Evolutionary conservation across 2,888 invertebrate genomes (phyloP).

Genomic region (Apamea sordens): DNA sequence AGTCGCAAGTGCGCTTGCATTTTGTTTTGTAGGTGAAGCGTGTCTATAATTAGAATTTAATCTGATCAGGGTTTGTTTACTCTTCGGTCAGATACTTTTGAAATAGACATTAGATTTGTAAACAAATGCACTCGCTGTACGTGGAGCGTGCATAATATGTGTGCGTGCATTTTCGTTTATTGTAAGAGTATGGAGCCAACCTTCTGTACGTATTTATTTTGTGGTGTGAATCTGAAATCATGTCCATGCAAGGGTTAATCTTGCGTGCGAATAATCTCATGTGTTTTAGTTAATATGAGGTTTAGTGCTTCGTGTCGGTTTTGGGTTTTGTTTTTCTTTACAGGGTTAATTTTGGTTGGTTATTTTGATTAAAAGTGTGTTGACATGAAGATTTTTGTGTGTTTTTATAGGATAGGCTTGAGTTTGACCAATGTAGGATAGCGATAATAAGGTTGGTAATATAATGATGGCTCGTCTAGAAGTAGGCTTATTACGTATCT

Average conservation of each 20-base stretch:
- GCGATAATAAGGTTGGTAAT: too few relatives aligned
- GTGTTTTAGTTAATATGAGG: constrained; percentile 30
- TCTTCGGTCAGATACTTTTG: not conserved
- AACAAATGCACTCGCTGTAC: not conserved
- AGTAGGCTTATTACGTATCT: not conserved
- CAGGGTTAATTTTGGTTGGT: not conserved
- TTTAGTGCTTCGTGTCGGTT: constrained; percentile 9
- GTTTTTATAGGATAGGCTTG: not conserved
- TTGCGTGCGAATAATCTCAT: constrained; percentile 38
- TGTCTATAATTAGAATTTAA: too few relatives aligned
- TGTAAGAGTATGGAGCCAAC: not conserved
- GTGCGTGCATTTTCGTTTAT: not conserved
- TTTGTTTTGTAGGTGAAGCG: too few relatives aligned
- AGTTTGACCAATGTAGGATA: too few relatives aligned
- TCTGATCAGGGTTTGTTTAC: too few relatives aligned
- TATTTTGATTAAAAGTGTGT: not conserved
- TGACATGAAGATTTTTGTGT: not conserved
- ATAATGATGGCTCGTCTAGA: not conserved
- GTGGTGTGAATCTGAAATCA: constrained; percentile 33
- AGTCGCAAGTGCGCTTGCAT: too few relatives aligned
- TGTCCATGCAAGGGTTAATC: constrained; percentile 43
- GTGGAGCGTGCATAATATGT: not conserved
- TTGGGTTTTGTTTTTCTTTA: constrained; percentile 8
- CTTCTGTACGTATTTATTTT: not conserved
- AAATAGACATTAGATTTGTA: not conserved